phyloP scores from a whole-genome alignment of 2,888 invertebrate genomes.

The Caenorhabditis imperialis region DNA sequence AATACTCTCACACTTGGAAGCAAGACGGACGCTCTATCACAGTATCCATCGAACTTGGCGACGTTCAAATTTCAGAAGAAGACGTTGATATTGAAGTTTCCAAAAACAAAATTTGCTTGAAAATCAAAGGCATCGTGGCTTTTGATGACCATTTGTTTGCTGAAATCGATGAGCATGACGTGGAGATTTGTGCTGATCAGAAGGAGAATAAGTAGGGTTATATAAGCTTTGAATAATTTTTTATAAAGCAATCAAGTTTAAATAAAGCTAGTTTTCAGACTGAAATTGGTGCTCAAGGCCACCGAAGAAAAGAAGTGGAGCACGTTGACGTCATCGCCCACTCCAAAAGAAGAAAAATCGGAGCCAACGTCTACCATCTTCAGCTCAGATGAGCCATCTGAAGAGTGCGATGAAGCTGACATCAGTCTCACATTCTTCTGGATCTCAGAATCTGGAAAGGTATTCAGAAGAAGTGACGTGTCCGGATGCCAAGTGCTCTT shows the following conservation, averaged over 20 bases:
- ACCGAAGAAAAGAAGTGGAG: slow-evolving; percentile 42
- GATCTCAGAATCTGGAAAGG: neutral
- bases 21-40: slow-evolving; percentile 7
- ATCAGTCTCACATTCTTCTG: slow-evolving; percentile 11
- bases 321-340: slow-evolving; percentile 47
- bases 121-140: slow-evolving; percentile 10
- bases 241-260: no score
- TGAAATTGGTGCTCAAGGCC: slow-evolving; percentile 35
- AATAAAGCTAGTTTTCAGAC: slow-evolving; percentile 3
- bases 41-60: slow-evolving; percentile 10
- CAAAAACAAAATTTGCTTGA: slow-evolving; percentile 12
- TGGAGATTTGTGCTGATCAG: slow-evolving; percentile 22
- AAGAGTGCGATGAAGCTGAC: slow-evolving; percentile 52
- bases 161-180: slow-evolving; percentile 25
- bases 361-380: no score
- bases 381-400: slow-evolving; percentile 28
- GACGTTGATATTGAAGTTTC: slow-evolving; percentile 24
- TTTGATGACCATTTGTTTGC: slow-evolving; percentile 27
- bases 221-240: neutral
- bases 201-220: slow-evolving; percentile 7
- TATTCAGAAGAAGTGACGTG: slow-evolving; percentile 35
- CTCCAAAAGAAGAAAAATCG: neutral
- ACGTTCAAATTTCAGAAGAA: slow-evolving; percentile 19
- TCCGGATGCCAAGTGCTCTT: slow-evolving; percentile 63
- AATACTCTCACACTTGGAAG: slow-evolving; percentile 5